Percentiles rank a stretch among this genome's conserved stretches.
Conservation (phyloP, 2,113 vertebrate species). For the Castor canadensis region DNA sequence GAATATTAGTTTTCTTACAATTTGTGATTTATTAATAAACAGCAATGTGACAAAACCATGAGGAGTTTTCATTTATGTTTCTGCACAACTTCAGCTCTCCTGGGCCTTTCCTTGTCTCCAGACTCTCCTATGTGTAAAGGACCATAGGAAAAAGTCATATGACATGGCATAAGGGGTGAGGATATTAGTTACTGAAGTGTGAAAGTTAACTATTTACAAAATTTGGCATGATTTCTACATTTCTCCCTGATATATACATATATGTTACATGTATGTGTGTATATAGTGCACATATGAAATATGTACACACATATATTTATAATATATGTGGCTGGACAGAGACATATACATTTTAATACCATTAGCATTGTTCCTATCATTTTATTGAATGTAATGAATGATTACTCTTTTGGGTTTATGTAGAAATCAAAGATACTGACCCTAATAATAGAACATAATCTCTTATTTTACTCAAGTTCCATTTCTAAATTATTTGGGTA, state of each 20-base stretch:
- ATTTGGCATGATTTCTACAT: constrained; percentile 44
- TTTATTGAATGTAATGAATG: constrained; percentile 53
- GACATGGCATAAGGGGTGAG: constrained; percentile 8
- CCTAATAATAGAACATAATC: not conserved
- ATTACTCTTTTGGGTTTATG: constrained; percentile 24
- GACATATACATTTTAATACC: constrained; percentile 35
- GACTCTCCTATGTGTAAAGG: not conserved
- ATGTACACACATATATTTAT: not conserved
- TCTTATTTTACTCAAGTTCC: not conserved
- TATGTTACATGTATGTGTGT: not conserved
- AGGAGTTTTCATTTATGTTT: not conserved
- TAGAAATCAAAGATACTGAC: constrained; percentile 16
- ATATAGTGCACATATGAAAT: not conserved
- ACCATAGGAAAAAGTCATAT: constrained; percentile 37
- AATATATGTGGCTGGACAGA: constrained; percentile 19
- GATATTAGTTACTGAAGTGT: constrained; percentile 56
- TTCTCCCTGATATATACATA: constrained; percentile 3
- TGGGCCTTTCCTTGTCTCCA: not conserved
- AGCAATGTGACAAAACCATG: not conserved
- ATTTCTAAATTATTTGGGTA: constrained; percentile 35
- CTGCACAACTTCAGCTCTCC: not conserved
- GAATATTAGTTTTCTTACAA: not conserved
- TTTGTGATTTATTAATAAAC: not conserved
- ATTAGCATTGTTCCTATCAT: constrained; percentile 32
- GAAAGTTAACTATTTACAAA: constrained; percentile 67